Base-by-base conservation (phyloP, 2,888 invertebrate species). In the Sphaerolaimus hirsutus region DNA sequence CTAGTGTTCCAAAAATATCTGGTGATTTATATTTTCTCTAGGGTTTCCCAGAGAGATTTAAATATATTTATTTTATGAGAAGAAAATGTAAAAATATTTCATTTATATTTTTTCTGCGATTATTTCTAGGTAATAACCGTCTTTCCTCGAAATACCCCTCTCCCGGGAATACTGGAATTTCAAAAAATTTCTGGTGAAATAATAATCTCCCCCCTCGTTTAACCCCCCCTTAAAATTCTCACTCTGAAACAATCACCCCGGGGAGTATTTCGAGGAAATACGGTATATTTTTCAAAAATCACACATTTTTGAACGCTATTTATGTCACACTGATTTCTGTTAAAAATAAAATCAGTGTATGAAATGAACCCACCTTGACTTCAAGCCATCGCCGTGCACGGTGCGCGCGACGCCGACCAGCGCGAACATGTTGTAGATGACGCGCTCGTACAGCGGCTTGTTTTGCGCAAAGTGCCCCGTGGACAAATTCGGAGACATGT, bases 401-500 rank as follows among this genome's bases (percentile, higher is more conserved):
- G 48, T 54, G 19, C 58, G 55, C 1, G 61, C 59, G 14, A 87
- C 66, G 0, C 87, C 87, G 7, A 81, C 74, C 35, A 93, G 62
- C 24, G 77, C 74, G 46, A 89, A 73, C 26, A 81, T 61, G 65
- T 79, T 83, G 64, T 78, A 84, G 14, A 91, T 58, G 0, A 91
- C 80, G 47, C 91, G 87, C 58, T 89, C 83, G 59, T 91, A 93
- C 1, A 93, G 66, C 26, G 82, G 64, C 37, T 59, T 58, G 65
- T 93, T 93, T 0, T 76, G 79, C n/a, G 78, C 76, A 63, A 78
- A 91, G 66, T 91, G 87, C 0, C 78, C 78, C 0, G 89, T 84
- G 0, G 84, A 84, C 48, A 93, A 71, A 70, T 93, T 93, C 0
- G 93, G 93, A 17, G 87, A 87, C 93, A 93, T 91, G 61, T 93